Percentiles rank a stretch among this genome's conserved stretches.
Conservation (phyloP, 2,113 vertebrate species). For the Gyps fulvus region DNA sequence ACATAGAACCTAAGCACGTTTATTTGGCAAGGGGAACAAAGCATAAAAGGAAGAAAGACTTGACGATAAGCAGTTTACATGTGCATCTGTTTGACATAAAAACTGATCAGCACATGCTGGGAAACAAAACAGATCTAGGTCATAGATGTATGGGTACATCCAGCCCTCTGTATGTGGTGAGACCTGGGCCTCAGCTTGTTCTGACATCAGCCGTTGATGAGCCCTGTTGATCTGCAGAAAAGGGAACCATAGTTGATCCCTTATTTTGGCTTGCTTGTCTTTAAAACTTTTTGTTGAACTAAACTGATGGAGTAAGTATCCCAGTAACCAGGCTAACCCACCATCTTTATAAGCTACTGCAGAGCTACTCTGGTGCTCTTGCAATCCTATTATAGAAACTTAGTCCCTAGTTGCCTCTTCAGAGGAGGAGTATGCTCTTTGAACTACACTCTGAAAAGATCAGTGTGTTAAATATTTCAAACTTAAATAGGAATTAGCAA, state of each 20-base stretch:
- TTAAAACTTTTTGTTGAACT: background rate
- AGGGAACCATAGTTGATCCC: background rate
- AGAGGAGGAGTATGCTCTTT: background rate
- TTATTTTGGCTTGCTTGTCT: background rate
- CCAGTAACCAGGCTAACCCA: background rate
- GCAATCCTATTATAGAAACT: background rate
- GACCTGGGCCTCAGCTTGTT: background rate
- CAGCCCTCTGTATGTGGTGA: background rate
- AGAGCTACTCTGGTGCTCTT: background rate
- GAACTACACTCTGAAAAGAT: conserved; percentile 22
- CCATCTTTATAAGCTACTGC: background rate
- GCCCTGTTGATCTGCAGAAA: background rate
- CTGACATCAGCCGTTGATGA: background rate
- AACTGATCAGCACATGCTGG: background rate
- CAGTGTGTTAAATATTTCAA: conserved; percentile 59
- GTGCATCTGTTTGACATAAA: background rate
- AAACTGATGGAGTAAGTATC: background rate
- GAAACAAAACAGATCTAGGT: background rate
- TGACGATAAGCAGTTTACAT: background rate
- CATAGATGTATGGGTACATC: background rate
- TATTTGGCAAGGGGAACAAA: background rate
- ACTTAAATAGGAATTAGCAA: conserved; percentile 53
- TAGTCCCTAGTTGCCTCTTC: background rate
- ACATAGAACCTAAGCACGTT: background rate
- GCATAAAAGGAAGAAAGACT: background rate